Evolutionary conservation across 2,113 vertebrate species (phyloP), one percentile per base, ranked within the genome.

Genomic region (Alethe diademata): DNA sequence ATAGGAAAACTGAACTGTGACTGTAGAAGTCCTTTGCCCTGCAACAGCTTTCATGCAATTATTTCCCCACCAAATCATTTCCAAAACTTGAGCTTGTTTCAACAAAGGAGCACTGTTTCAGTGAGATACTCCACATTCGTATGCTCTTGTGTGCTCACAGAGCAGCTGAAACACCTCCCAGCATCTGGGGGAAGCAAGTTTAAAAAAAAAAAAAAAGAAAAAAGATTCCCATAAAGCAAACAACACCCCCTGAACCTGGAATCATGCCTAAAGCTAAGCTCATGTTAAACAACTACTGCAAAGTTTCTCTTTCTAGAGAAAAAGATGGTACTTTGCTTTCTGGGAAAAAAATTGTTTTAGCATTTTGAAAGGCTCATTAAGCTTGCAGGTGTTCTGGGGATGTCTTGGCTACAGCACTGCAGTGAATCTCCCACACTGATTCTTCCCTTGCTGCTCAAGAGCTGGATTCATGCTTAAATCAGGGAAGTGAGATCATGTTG

Each of bases 331-430:
- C 67, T 92, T 76, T 54, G 56, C 78, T 92, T 95, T 90, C 75
- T 86, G 88, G 47, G 72, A 35, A 82, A 89, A 83, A 89, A 75
- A 26, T 1, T 24, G 48, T 6, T 87, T 53, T 26, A 72, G 82
- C 20, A 0, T 92, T 94, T 76, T 66, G 70, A 95, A 95, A 92
- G 56, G 86, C 54, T 94, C 51, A n/a, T 78, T 90, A 78, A 88
- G 22, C 48, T 56, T 90, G 92, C 92, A 93, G 86, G 75, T 94
- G 88, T 93, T 94, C 75, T 82, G 78, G 28, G 50, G 74, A 92
- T 45, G 51, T 71, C 85, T 92, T 93, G 91, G 82, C 76, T 93
- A 47, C 53, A 86, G 60, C 60, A 80, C 9, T 2, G 11, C 67
- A 67, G 50, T 8, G 29, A 78, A 35, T 80, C 62, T 83, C 79